Percentiles rank a stretch among this genome's conserved stretches.
Evolutionary conservation across 2,888 invertebrate genomes (phyloP).

Genomic region (Galeruca laticollis): DNA sequence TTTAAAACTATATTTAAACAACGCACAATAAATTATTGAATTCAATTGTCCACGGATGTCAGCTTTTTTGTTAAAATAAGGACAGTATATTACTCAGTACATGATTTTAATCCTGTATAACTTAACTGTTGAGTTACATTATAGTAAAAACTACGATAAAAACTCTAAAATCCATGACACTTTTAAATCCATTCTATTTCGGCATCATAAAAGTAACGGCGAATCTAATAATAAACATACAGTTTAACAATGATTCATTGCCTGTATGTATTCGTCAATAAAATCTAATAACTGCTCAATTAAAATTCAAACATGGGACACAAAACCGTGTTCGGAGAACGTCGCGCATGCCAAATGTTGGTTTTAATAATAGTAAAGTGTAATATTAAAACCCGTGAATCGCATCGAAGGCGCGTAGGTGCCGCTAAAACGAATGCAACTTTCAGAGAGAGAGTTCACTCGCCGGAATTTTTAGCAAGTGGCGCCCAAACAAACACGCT

Average conservation of each 20-base stretch:
- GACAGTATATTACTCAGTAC: too few species aligned
- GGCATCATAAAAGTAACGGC: background rate
- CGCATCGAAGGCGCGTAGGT: conserved; percentile 27
- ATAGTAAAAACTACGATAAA: too few species aligned
- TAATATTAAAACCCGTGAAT: conserved; percentile 14
- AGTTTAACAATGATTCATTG: background rate
- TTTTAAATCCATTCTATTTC: background rate
- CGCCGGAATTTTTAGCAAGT: conserved; percentile 48
- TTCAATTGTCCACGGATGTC: too few species aligned
- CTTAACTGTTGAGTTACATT: too few species aligned
- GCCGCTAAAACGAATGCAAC: conserved; percentile 41
- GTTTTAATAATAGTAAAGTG: conserved; percentile 18
- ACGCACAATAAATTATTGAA: too few species aligned
- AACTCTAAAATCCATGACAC: background rate
- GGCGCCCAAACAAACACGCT: conserved; percentile 46
- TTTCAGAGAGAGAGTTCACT: conserved; percentile 39
- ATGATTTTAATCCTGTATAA: too few species aligned
- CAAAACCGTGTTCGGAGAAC: background rate
- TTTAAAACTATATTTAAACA: too few species aligned
- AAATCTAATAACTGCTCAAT: background rate
- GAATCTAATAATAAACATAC: background rate
- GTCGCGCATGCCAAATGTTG: conserved; percentile 14
- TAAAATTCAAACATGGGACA: conserved; percentile 10
- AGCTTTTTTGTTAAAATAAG: too few species aligned
- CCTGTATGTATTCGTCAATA: background rate